phyloP scores from a whole-genome alignment of 1,140 invertebrate genomes.

The Drosophila bocki region DNA sequence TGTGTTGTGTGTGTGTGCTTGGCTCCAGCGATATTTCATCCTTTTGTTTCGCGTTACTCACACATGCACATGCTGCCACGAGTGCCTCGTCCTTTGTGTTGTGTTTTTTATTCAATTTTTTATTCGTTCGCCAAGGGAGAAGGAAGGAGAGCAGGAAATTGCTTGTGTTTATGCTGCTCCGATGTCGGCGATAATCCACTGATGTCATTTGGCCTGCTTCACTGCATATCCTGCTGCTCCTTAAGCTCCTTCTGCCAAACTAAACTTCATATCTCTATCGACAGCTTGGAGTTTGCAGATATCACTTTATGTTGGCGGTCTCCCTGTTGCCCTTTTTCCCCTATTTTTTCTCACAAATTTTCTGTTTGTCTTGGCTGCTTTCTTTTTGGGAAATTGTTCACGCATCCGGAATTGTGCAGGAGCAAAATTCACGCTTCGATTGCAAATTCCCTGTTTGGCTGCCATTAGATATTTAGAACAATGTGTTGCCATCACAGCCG shows the following conservation, averaged over 20 bases:
- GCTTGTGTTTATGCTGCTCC: constrained; percentile 69
- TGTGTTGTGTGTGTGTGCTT: constrained; percentile 6
- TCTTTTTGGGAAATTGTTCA: constrained; percentile 64
- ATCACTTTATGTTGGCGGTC: constrained; percentile 20
- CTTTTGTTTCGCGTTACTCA: constrained; percentile 68
- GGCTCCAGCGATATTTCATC: constrained; percentile 69
- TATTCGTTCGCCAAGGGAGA: constrained; percentile 57
- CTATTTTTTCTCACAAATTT: not conserved
- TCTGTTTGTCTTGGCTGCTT: constrained; percentile 41
- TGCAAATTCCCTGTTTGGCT: constrained; percentile 70
- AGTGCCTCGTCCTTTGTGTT: constrained; percentile 34
- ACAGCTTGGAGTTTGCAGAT: constrained; percentile 64
- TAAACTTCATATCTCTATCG: constrained; percentile 74
- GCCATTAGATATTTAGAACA: constrained; percentile 76
- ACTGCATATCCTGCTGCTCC: constrained; percentile 46
- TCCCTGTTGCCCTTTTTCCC: not conserved
- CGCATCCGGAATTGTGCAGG: constrained; percentile 68
- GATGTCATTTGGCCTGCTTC: constrained; percentile 79
- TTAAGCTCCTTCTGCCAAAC: constrained; percentile 31
- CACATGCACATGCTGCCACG: constrained; percentile 30
- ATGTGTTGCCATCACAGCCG: constrained; percentile 74
- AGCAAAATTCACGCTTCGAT: constrained; percentile 78
- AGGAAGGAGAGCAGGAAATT: constrained; percentile 53
- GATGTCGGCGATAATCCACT: constrained; percentile 81
- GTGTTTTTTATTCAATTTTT: constrained; percentile 73